phyloP scores from a whole-genome alignment of 2,113 vertebrate genomes.

The Dipodomys ordii region DNA sequence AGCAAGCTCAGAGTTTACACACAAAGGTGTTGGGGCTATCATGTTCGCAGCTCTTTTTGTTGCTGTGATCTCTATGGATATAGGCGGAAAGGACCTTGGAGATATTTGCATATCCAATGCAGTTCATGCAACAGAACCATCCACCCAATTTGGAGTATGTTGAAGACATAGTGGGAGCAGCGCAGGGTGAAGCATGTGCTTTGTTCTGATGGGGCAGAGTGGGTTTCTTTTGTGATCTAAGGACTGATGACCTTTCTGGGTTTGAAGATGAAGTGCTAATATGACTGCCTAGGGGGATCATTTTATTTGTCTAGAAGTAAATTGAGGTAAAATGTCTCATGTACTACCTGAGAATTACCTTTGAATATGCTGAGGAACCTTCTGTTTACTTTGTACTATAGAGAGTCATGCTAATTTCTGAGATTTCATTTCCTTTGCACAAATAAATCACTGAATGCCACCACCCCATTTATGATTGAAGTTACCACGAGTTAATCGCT shows the following conservation, averaged over 20 bases:
- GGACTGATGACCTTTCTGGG: not conserved
- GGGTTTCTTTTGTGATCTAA: slow-evolving; percentile 26
- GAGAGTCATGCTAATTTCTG: slow-evolving; percentile 2
- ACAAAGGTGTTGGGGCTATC: not conserved
- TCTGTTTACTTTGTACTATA: not conserved
- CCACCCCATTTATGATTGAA: not conserved
- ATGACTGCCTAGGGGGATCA: not conserved
- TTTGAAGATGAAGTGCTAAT: not conserved
- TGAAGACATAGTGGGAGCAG: not conserved
- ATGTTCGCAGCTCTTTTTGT: not conserved
- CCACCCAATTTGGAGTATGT: not conserved
- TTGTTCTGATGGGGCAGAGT: not conserved
- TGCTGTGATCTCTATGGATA: not conserved
- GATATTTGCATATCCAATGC: not conserved
- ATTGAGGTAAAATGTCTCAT: not conserved
- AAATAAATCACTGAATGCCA: not conserved
- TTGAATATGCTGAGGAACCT: slow-evolving; percentile 8
- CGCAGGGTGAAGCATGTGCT: not conserved
- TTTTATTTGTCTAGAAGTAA: slow-evolving; percentile 37
- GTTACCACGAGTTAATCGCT: slow-evolving; percentile 2
- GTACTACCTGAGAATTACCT: slow-evolving; percentile 8
- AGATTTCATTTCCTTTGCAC: not conserved
- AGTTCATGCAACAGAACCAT: not conserved
- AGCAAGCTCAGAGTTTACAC: not conserved
- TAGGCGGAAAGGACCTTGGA: slow-evolving; percentile 7